Evolutionary conservation across 1,140 invertebrate species (phyloP), one percentile per base, ranked within the genome.

Genomic region (Brachionus plicatilis): DNA sequence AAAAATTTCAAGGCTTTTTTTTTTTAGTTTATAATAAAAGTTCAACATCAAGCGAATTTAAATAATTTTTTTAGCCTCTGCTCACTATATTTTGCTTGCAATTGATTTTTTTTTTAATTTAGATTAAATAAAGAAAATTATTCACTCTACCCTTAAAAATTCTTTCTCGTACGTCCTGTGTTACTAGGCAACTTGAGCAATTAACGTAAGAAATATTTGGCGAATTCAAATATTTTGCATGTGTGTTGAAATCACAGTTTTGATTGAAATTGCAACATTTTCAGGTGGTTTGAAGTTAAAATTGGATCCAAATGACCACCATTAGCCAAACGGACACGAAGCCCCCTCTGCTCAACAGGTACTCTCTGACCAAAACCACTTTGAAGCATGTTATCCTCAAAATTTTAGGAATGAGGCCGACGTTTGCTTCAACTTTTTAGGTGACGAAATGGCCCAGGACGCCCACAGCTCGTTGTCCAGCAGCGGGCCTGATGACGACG

Each of bases 41-140:
- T 14, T 47, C 45, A 47, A 47, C 11, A 47, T 47, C 11, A 47
- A 47, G 14, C 7, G 14, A 47, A 14, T 47, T 4, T 47, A n/a
- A 47, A 47, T n/a, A 47, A 47, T 60, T 60, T 60, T 20, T 56
- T 60, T 60, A 9, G 17, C 20, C 53, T 24, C 20, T 27, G 20
- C 20, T 43, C 17, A 17, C 11, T 72, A 20, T 72, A 6, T 41
- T 43, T 72, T 45, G 17, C 68, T 72, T 72, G 68, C 68, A 72
- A 72, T 72, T 72, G 68, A 72, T 72, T 72, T 72, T 43, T 45
- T 72, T 72, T 43, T 45, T 27, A 72, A 72, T 72, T 72, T 72
- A 72, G 68, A 72, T 72, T 72, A 72, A 20, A 41, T 41, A 72
- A 72, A 68, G 24, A 33, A 33, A 33, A 33, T 68, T 41, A 68